Evolutionary conservation across 2,888 invertebrate genomes (phyloP), one percentile per base, ranked within the genome.

Genomic region (Mesorhabditis belari): DNA sequence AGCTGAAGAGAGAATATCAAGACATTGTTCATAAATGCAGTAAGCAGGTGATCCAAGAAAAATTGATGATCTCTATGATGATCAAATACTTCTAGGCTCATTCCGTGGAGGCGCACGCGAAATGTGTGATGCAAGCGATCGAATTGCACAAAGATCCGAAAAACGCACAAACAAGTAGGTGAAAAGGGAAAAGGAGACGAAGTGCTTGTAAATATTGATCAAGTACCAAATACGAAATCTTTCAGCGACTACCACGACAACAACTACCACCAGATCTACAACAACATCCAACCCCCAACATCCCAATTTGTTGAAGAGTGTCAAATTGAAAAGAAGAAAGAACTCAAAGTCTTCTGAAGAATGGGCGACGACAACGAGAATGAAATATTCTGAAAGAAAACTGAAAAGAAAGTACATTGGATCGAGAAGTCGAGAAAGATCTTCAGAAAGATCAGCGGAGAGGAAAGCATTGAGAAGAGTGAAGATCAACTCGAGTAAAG

Each of bases 91-190:
- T 35, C 44, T 35, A n/a, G 1, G 55, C 67, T 6, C 50, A 63
- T 9, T 26, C 55, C 1, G 19, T 69, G 2, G 44, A 60, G 12
- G 51, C 44, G 21, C 69, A 69, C 53, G 69, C 69, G 2, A 65
- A 60, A 29, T 69, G 69, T 25, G 69, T 69, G 29, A 56, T 29
- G 25, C 58, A 69, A 2, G 44, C 44, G 1, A 35, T 35, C 1
- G n/a, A 35, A 35, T 35, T 35, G 51, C 9, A 12, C n/a, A 51
- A 19, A 2, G 19, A 51, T n/a, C 19, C 51, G 51, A n/a, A 51
- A 2, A 9, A 51, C 12, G n/a, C n/a, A n/a, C n/a, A n/a, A n/a
- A n/a, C n/a, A n/a, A n/a, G n/a, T n/a, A n/a, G n/a, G n/a, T n/a
- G n/a, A n/a, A n/a, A n/a, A n/a, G n/a, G n/a, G n/a, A n/a, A n/a